These are phyloP conservation scores for Ophthalmolycus amberensis DNA, from an alignment of 2,113 vertebrate genomes.

Conservation along the genomic window DNA sequence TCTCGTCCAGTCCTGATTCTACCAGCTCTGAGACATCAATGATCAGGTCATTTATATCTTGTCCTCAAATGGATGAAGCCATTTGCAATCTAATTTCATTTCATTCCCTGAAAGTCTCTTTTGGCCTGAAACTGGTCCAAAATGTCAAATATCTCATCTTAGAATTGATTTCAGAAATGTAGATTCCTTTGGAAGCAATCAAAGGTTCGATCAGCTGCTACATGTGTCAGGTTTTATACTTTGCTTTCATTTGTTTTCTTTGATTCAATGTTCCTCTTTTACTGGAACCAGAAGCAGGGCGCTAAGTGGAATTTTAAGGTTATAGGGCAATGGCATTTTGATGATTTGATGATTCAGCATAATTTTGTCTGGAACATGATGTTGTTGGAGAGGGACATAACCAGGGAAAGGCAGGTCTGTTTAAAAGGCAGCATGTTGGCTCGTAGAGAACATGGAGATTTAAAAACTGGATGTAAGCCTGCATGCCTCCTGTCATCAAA, in stretches of 20 bases:
- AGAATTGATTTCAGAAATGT: not conserved
- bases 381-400: not conserved
- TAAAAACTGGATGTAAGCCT: not conserved
- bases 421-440: conserved; percentile 3
- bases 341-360: conserved; percentile 9
- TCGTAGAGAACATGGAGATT: not conserved
- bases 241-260: not conserved
- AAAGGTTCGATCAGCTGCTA: not conserved
- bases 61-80: not conserved
- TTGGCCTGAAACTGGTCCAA: not conserved
- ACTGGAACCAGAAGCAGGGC: too few species aligned
- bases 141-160: not conserved
- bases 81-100: not conserved
- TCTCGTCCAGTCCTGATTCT: not conserved
- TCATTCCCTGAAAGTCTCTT: not conserved
- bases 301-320: not conserved
- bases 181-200: not conserved
- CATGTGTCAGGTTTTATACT: not conserved
- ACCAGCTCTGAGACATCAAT: not conserved
- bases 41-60: not conserved
- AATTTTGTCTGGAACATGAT: not conserved
- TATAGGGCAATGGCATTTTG: not conserved
- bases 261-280: not conserved
- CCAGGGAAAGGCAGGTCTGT: not conserved
- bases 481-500: not conserved